Evolutionary conservation across 2,113 vertebrate genomes (phyloP).

Genomic region (Pungitius pungitius): DNA sequence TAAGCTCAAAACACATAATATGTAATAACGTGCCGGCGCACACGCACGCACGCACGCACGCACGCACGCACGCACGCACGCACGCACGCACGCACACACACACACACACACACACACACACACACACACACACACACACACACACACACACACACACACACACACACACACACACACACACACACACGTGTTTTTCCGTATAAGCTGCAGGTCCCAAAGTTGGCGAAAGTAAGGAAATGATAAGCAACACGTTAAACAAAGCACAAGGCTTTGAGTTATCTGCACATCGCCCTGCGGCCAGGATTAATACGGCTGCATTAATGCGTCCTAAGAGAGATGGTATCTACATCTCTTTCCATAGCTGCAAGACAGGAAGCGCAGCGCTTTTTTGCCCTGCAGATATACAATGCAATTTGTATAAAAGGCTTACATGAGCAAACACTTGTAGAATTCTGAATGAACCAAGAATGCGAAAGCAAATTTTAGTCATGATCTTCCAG

Average conservation of each 20-base stretch:
- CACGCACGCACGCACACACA: no score
- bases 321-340: conserved; percentile 56
- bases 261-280: conserved; percentile 56
- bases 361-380: conserved; percentile 43
- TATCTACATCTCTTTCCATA: conserved; percentile 55
- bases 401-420: conserved; percentile 48
- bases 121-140: no score
- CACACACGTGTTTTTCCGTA: conserved; percentile 33
- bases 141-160: no score
- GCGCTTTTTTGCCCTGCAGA: conserved; percentile 46
- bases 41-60: no score
- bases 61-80: no score
- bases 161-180: no score
- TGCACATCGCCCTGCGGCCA: conserved; percentile 61
- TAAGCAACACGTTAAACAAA: conserved; percentile 74
- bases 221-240: conserved; percentile 66
- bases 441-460: conserved; percentile 28
- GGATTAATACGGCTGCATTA: conserved; percentile 64
- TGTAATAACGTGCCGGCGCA: conserved; percentile 12
- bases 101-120: no score
- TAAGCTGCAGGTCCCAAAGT: conserved; percentile 47
- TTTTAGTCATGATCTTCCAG: conserved; percentile 10
- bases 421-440: conserved; percentile 21
- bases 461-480: conserved; percentile 7
- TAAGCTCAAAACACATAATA: conserved; percentile 14